Base-by-base conservation (phyloP, 2,113 vertebrate genomes). In the Ardeotis arabs region DNA sequence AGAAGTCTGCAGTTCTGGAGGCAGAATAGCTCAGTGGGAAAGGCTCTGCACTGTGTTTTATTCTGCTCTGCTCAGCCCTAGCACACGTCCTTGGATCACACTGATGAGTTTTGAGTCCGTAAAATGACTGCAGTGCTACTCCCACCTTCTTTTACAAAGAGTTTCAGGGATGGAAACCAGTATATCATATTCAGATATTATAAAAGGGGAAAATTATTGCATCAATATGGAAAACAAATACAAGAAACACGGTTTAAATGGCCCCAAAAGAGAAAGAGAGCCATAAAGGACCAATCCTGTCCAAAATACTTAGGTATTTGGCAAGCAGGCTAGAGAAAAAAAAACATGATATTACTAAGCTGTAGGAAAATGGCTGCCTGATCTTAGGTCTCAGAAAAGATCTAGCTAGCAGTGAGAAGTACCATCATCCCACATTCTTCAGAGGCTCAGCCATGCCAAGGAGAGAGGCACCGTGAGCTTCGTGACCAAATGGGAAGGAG, bases 301-400 rank as follows among this genome's bases (percentile, higher is more conserved):
- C 85, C 90, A 90, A 84, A 92, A 94, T 31, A 59, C 24, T 90
- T 41, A 53, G 56, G 49, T 39, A 83, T 84, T 90, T 95, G 85
- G 83, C 90, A 93, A 86, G 72, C 6, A 41, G 77, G 19, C 14
- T 89, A 77, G 39, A 2, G 2, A 84, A 81, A n/a, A 90, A 90
- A 90, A 94, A 94, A 96, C 14, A 21, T 13, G 63, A 59, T 86
- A 80, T 28, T 75, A 52, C 49, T 86, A 75, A 92, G 52, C 52
- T 64, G 52, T 25, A 90, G 60, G 29, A 93, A 92, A 90, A 63
- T 47, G 80, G 35, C 59, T 77, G 82, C 33, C 47, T 77, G 85
- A 63, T 90, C 18, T 27, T 49, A 52, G 4, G 31, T 56, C 56
- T 89, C 52, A 64, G 80, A 62, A 86, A 88, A 85, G 28, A 67